Evolutionary conservation across 2,888 invertebrate species (phyloP).

Genomic region (Julus scandinavius): DNA sequence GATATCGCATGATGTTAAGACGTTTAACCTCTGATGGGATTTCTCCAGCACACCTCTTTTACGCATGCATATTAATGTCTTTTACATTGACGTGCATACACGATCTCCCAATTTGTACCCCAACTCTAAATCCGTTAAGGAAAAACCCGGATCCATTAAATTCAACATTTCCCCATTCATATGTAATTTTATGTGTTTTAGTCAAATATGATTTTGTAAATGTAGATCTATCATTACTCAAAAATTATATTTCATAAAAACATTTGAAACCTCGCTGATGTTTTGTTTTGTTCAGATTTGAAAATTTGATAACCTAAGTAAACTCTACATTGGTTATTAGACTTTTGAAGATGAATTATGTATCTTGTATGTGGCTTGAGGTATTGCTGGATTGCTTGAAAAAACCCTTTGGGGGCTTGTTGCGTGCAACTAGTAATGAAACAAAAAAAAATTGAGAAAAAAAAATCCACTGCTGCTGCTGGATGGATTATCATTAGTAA

Average conservation of each 20-base stretch:
- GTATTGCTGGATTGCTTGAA: slow-evolving; percentile 17
- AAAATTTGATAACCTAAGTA: neutral
- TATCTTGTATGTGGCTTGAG: neutral
- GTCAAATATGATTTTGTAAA: too few relatives aligned
- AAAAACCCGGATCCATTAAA: neutral
- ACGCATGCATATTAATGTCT: neutral
- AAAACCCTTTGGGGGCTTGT: slow-evolving; percentile 25
- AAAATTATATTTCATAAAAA: too few relatives aligned
- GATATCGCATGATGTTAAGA: neutral
- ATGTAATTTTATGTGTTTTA: neutral
- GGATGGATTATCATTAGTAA: slow-evolving; percentile 49
- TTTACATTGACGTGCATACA: neutral
- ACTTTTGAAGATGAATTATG: neutral
- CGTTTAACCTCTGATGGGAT: neutral
- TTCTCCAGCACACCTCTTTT: neutral
- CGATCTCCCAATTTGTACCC: neutral
- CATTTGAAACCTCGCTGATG: too few relatives aligned
- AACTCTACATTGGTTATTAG: too few relatives aligned
- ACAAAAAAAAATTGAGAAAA: slow-evolving; percentile 45
- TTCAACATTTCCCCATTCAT: neutral
- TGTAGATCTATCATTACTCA: too few relatives aligned
- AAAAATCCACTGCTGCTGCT: slow-evolving; percentile 1
- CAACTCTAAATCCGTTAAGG: slow-evolving; percentile 20
- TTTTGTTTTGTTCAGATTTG: too few relatives aligned
- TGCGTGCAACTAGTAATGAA: slow-evolving; percentile 35